These are phyloP conservation scores for Sceloporus tristichus DNA, from an alignment of 2,113 vertebrate genomes.

Conservation along the genomic window DNA sequence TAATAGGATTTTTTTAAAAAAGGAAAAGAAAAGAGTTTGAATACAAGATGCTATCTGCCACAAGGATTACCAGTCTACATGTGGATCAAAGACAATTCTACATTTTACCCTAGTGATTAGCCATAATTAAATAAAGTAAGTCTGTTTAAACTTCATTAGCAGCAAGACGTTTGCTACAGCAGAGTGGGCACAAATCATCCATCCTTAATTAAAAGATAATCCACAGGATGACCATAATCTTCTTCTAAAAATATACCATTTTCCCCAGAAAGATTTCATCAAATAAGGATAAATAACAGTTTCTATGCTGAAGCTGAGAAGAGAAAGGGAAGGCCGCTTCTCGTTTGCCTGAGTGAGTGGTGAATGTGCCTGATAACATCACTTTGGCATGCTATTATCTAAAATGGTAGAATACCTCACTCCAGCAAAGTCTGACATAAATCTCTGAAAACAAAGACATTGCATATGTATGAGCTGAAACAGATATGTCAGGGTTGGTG, in stretches of 20 bases:
- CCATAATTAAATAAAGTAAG: constrained; percentile 99
- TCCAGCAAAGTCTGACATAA: constrained; percentile 99
- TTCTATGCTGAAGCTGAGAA: constrained; percentile 71
- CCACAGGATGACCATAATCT: constrained; percentile 95
- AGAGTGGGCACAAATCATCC: constrained; percentile 98
- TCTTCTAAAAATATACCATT: constrained; percentile 91
- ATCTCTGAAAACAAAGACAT: constrained; percentile 99
- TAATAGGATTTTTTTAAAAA: too few species aligned
- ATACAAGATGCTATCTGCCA: constrained; percentile 94
- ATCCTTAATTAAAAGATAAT: constrained; percentile 99
- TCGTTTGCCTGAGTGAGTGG: constrained; percentile 79
- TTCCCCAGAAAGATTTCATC: constrained; percentile 84
- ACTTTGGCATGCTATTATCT: constrained; percentile 99
- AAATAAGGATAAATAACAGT: constrained; percentile 85
- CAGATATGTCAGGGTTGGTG: constrained; percentile 99
- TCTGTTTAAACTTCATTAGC: constrained; percentile 99
- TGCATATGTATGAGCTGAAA: constrained; percentile 99
- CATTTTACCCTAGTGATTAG: constrained; percentile 95
- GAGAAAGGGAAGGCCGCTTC: constrained; percentile 67
- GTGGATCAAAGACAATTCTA: constrained; percentile 96
- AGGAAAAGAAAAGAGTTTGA: constrained; percentile 67
- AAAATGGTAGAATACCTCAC: constrained; percentile 99
- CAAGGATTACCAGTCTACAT: constrained; percentile 91
- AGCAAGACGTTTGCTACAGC: constrained; percentile 94
- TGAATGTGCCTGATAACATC: constrained; percentile 94